Evolutionary conservation across 2,113 vertebrate species (phyloP).

Genomic region (Gobiocypris rarus): DNA sequence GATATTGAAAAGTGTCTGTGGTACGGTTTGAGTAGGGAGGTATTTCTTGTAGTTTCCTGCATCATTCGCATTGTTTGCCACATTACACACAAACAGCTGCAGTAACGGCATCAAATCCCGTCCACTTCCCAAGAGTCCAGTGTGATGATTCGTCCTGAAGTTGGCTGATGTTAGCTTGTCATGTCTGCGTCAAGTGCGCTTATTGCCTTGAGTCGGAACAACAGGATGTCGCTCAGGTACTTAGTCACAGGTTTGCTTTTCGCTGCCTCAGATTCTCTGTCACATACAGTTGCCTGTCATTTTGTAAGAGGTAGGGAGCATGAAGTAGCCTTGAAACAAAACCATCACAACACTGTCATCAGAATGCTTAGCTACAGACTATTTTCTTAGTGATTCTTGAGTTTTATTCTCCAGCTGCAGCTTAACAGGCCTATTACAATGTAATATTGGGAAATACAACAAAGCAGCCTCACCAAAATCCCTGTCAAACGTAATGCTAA

Average conservation of each 20-base stretch:
- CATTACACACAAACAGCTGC: conserved; percentile 66
- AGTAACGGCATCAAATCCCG: conserved; percentile 62
- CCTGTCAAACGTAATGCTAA: background rate
- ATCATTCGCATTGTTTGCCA: conserved; percentile 70
- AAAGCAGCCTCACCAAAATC: background rate
- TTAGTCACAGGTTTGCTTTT: conserved; percentile 78
- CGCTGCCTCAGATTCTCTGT: conserved; percentile 75
- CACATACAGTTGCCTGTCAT: conserved; percentile 76
- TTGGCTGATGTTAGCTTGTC: conserved; percentile 78
- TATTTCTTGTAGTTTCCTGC: conserved; percentile 52
- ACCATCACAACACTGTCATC: conserved; percentile 18
- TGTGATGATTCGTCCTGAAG: conserved; percentile 76
- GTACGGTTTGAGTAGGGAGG: background rate
- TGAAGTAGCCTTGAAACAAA: conserved; percentile 7
- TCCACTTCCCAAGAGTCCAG: conserved; percentile 70
- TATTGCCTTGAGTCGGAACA: conserved; percentile 72
- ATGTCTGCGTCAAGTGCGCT: conserved; percentile 78
- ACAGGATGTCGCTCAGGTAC: conserved; percentile 72
- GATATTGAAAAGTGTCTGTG: conserved; percentile 10
- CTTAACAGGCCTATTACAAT: background rate
- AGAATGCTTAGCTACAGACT: background rate
- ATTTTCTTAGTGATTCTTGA: conserved; percentile 1
- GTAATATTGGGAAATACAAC: background rate
- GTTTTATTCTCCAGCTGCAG: background rate
- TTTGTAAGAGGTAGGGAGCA: conserved; percentile 63